These are phyloP conservation scores for Megalops atlanticus DNA, from an alignment of 2,113 vertebrate species.

Conservation along the genomic window DNA sequence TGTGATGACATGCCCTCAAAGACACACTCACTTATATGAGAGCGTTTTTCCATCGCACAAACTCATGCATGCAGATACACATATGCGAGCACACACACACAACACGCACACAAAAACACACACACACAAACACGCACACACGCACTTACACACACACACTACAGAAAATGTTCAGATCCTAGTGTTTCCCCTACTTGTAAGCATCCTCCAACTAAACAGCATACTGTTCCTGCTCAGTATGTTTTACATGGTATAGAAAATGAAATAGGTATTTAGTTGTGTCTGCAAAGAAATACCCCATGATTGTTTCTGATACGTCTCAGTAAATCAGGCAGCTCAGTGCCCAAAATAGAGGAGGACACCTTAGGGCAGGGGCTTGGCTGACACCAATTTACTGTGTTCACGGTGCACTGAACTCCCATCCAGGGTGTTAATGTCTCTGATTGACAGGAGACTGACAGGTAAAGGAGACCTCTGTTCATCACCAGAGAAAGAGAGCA, in stretches of 20 bases:
- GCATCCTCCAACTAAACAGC: no score
- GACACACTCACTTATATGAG: background rate
- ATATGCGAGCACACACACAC: background rate
- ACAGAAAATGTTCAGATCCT: no score
- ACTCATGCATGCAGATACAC: background rate
- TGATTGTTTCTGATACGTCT: no score
- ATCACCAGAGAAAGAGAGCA: conserved; percentile 39
- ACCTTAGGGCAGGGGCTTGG: background rate
- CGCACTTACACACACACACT: background rate
- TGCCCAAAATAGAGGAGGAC: background rate
- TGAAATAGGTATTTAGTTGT: no score
- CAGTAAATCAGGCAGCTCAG: background rate
- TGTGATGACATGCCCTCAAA: background rate
- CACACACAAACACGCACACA: background rate
- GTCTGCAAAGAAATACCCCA: background rate
- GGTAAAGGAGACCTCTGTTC: conserved; percentile 31
- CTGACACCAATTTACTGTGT: conserved; percentile 46
- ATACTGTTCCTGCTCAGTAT: no score
- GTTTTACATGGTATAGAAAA: no score
- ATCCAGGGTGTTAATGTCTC: conserved; percentile 38
- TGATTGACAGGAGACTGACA: conserved; percentile 37
- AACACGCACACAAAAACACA: background rate
- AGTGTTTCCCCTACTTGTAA: no score
- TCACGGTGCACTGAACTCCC: conserved; percentile 41
- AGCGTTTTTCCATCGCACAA: background rate